Conservation (phyloP, 2,888 invertebrate species). For the Fragum fragum region DNA sequence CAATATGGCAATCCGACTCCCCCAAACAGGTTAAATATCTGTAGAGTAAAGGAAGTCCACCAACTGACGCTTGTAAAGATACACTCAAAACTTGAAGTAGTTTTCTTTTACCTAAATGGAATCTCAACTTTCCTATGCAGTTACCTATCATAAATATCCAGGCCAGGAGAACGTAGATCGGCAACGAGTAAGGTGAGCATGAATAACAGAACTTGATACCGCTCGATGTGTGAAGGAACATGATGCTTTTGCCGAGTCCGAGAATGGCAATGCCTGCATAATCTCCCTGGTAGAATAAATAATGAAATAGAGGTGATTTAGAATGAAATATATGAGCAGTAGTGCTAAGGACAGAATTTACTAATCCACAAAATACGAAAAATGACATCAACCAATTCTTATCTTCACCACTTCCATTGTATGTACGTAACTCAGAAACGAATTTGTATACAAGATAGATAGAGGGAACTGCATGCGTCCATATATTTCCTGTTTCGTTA, state of each 20-base stretch:
- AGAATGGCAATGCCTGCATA: conserved; percentile 78
- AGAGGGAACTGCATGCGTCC: conserved; percentile 77
- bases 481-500: conserved; percentile 81
- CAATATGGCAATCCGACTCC: conserved; percentile 52
- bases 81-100: conserved; percentile 69
- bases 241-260: conserved; percentile 68
- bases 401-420: conserved; percentile 33
- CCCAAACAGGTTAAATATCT: conserved; percentile 66
- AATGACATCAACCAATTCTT: conserved; percentile 57
- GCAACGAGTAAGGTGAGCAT: conserved; percentile 48
- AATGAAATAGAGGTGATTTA: conserved; percentile 74
- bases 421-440: background rate
- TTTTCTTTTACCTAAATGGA: conserved; percentile 70
- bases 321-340: conserved; percentile 78
- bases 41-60: conserved; percentile 56
- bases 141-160: conserved; percentile 69
- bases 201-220: conserved; percentile 49
- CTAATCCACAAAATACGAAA: conserved; percentile 66
- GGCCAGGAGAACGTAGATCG: conserved; percentile 66
- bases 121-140: conserved; percentile 70
- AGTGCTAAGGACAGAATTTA: conserved; percentile 68
- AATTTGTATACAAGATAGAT: conserved; percentile 61
- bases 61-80: conserved; percentile 52
- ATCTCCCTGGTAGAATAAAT: conserved; percentile 76
- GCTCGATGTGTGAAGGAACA: conserved; percentile 71